A percentile compares a stretch with the other conserved stretches of the same genome.
phyloP scores from a whole-genome alignment of 2,113 vertebrate species.

The Mirounga angustirostris region DNA sequence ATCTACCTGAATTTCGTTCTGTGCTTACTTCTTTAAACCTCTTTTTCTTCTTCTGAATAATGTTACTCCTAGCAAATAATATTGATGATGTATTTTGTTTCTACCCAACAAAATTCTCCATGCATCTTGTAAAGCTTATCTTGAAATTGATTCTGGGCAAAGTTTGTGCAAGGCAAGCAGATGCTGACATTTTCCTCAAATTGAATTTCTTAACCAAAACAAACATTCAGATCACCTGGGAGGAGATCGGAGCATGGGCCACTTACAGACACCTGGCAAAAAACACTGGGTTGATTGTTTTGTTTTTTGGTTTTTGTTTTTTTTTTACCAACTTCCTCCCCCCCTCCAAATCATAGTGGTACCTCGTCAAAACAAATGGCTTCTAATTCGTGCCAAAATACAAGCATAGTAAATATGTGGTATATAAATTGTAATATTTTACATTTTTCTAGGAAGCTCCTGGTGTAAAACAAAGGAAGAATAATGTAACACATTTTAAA shows the following conservation, averaged over 20 bases:
- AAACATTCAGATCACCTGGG: neutral
- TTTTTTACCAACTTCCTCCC: neutral
- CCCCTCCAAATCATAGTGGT: too few relatives aligned
- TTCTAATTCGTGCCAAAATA: neutral
- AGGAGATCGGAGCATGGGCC: neutral
- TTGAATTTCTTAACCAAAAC: neutral
- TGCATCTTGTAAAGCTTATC: neutral
- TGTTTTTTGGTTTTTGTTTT: neutral
- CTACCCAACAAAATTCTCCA: neutral
- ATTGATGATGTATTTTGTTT: neutral
- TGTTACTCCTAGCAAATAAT: neutral
- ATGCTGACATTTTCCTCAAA: neutral
- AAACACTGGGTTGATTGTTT: neutral
- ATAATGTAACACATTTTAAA: too few relatives aligned
- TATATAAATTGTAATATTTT: neutral
- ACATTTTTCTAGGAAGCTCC: neutral
- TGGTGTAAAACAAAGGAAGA: neutral
- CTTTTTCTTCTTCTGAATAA: neutral
- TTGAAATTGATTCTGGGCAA: neutral
- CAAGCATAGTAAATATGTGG: fast-evolving
- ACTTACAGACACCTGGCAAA: neutral
- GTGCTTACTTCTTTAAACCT: neutral
- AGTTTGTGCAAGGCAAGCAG: neutral
- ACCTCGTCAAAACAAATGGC: neutral
- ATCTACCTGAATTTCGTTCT: neutral